Evolutionary conservation across 1,140 invertebrate genomes (phyloP).

Genomic region (Scylla paramamosain): DNA sequence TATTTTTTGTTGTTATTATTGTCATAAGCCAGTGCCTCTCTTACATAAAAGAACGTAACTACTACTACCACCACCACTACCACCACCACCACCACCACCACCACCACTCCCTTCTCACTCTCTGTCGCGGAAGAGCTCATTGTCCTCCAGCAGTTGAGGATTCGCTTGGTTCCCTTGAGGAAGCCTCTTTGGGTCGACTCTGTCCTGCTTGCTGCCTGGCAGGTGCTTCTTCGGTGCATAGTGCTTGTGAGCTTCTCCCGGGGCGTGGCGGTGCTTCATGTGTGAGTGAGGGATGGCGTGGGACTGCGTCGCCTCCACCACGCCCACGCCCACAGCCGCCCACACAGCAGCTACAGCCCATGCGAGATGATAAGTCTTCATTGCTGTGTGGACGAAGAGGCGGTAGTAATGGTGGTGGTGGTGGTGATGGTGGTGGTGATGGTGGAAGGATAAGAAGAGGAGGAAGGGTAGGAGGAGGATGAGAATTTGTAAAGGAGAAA

Average conservation of each 20-base stretch:
- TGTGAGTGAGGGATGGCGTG: not conserved
- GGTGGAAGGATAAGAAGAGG: not conserved
- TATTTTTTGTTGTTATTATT: not conserved
- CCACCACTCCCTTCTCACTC: constrained; percentile 33
- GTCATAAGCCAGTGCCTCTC: not conserved
- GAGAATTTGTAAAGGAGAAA: not conserved
- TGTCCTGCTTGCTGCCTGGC: not conserved
- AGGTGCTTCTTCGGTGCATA: constrained; percentile 24
- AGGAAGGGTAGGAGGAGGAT: not conserved
- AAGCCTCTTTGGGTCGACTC: not conserved
- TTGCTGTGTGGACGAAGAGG: not conserved
- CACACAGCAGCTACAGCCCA: not conserved
- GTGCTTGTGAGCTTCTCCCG: not conserved
- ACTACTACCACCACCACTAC: not conserved
- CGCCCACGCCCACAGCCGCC: constrained; percentile 17
- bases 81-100: constrained; percentile 4
- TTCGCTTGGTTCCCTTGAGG: not conserved
- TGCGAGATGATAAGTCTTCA: no score
- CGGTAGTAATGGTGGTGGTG: not conserved
- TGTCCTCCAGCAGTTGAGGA: constrained; percentile 50
- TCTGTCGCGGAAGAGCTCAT: constrained; percentile 55
- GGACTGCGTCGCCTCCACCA: not conserved
- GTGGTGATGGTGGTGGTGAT: not conserved
- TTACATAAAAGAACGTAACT: not conserved
- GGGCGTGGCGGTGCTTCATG: not conserved